Evolutionary conservation across 2,797 vertebrate genomes (phyloP).

Genomic region (Lepilemur septentrionalis): DNA sequence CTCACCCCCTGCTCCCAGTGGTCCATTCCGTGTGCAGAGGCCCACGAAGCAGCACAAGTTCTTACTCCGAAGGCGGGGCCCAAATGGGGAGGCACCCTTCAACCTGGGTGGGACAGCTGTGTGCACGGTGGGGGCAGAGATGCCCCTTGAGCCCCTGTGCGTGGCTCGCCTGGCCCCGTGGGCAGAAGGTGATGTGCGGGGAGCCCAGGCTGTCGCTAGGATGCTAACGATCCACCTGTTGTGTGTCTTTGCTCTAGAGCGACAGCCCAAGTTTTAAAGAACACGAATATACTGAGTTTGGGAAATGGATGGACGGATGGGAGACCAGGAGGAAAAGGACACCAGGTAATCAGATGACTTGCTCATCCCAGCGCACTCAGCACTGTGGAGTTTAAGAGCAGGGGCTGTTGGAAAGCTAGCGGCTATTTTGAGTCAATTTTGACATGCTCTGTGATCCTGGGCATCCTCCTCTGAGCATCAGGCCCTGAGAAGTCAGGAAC

Average conservation of each 20-base stretch:
- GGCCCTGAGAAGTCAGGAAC: not conserved
- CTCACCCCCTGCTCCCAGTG: not conserved
- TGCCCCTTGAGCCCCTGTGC: rapidly evolving
- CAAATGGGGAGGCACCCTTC: rapidly evolving
- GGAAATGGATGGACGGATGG: conserved; percentile 92
- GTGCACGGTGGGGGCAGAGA: not conserved
- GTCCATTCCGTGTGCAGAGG: not conserved
- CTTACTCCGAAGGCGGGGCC: not conserved
- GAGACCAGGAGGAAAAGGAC: conserved; percentile 89
- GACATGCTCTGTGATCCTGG: rapidly evolving
- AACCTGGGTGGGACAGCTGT: not conserved
- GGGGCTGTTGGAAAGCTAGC: not conserved
- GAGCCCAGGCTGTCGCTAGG: rapidly evolving
- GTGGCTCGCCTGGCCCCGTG: not conserved
- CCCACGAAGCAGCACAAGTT: not conserved
- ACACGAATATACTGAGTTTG: conserved; percentile 86
- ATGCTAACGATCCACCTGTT: rapidly evolving
- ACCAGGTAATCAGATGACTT: conserved; percentile 79
- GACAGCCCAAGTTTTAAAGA: conserved; percentile 82
- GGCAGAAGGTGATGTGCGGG: not conserved
- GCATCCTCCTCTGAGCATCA: rapidly evolving
- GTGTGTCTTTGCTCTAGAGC: conserved; percentile 73
- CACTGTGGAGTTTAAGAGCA: rapidly evolving
- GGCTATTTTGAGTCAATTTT: rapidly evolving
- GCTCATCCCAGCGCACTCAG: rapidly evolving